Percentiles rank a stretch among this genome's conserved stretches.
phyloP scores from a whole-genome alignment of 1,140 invertebrate species.

The Hyphantria cunea region DNA sequence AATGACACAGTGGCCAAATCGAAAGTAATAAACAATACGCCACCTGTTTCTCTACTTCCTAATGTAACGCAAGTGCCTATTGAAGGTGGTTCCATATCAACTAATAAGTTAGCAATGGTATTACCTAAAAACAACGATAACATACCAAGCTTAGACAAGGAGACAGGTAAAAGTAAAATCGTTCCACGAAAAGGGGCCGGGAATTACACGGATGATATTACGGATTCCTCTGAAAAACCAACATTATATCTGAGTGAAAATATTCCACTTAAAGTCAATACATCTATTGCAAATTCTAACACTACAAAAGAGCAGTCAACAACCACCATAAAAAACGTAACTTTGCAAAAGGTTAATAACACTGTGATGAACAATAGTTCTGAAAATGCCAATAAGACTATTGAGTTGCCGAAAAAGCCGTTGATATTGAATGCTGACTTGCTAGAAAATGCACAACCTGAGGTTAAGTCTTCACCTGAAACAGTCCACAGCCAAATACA shows the following conservation, averaged over 20 bases:
- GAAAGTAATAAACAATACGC: conserved; percentile 1
- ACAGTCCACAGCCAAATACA: conserved; percentile 32
- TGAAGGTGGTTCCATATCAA: conserved; percentile 50
- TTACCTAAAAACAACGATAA: conserved; percentile 46
- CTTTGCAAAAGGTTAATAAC: not conserved
- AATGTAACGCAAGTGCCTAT: conserved; percentile 12
- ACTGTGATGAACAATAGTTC: not conserved
- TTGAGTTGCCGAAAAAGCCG: conserved; percentile 35
- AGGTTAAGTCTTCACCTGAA: conserved; percentile 31
- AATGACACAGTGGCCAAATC: conserved; percentile 23
- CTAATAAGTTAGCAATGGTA: conserved; percentile 33
- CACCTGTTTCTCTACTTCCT: too few relatives aligned
- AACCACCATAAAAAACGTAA: not conserved
- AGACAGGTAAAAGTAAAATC: conserved; percentile 47
- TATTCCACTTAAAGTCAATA: not conserved
- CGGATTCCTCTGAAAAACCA: conserved; percentile 10
- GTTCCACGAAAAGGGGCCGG: conserved; percentile 55
- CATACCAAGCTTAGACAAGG: conserved; percentile 45
- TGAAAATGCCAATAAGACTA: conserved; percentile 16
- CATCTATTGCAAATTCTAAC: not conserved
- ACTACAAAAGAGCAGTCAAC: not conserved
- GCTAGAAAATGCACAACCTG: conserved; percentile 14
- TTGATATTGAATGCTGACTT: conserved; percentile 31
- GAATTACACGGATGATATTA: conserved; percentile 3
- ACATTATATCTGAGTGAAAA: not conserved